A percentile compares a stretch with the other conserved stretches of the same genome.
Conservation (phyloP, 2,797 vertebrate genomes). For the Scarus forsteni region DNA sequence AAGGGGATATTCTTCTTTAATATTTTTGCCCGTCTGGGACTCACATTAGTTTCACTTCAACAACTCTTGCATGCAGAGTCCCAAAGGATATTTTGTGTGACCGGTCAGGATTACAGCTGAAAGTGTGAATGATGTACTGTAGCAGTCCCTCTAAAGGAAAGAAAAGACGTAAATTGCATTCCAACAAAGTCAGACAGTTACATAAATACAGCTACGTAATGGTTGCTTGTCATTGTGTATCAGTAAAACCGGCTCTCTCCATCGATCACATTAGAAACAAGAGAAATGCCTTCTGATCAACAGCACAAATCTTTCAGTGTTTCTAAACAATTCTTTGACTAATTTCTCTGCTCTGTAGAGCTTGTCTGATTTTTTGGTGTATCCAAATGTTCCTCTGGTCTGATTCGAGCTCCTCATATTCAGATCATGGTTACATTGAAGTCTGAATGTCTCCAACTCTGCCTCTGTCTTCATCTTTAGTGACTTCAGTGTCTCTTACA, state of each 20-base stretch:
- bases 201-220: too few species aligned
- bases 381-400: conserved; percentile 23
- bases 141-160: background rate
- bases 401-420: conserved; percentile 27
- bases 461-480: conserved; percentile 28
- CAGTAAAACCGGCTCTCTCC: too few species aligned
- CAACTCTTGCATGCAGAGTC: conserved; percentile 6
- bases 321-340: background rate
- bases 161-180: background rate
- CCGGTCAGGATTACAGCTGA: conserved; percentile 20
- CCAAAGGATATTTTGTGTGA: conserved; percentile 23
- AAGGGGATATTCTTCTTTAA: conserved; percentile 5
- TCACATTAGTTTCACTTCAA: conserved; percentile 26
- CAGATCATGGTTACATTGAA: background rate
- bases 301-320: background rate
- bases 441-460: conserved; percentile 7
- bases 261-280: too few species aligned
- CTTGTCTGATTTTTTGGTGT: too few species aligned
- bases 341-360: too few species aligned
- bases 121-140: background rate
- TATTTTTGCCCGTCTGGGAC: conserved; percentile 14
- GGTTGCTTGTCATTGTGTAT: too few species aligned
- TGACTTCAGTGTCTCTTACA: conserved; percentile 37
- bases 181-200: background rate
- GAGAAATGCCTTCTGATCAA: background rate